phyloP scores from a whole-genome alignment of 2,888 invertebrate genomes.

The Andrena haemorrhoa region DNA sequence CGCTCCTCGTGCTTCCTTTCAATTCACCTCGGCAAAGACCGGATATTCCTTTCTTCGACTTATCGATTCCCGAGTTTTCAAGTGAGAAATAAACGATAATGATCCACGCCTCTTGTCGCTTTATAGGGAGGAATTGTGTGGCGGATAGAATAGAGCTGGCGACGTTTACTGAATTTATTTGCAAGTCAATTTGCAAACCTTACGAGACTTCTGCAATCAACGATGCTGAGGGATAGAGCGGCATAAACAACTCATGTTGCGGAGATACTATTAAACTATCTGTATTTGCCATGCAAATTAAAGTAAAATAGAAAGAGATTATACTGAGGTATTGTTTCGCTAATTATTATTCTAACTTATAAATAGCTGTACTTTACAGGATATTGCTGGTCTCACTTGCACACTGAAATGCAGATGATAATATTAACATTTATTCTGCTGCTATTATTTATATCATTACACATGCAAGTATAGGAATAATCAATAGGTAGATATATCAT shows the following conservation, averaged over 20 bases:
- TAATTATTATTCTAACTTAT: too few relatives aligned
- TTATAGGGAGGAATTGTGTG: slow-evolving; percentile 34
- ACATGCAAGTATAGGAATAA: too few relatives aligned
- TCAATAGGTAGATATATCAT: too few relatives aligned
- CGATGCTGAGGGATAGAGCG: background rate
- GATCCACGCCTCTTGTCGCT: slow-evolving; percentile 28
- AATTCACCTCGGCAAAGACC: slow-evolving; percentile 50
- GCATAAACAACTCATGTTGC: background rate
- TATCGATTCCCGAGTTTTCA: slow-evolving; percentile 43
- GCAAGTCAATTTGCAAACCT: slow-evolving; percentile 48
- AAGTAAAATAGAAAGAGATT: background rate
- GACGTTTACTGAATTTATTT: slow-evolving; percentile 41
- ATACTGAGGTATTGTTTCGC: too few relatives aligned
- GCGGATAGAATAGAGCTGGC: background rate
- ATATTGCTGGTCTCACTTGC: too few relatives aligned
- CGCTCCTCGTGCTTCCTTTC: slow-evolving; percentile 44
- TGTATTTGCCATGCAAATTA: slow-evolving; percentile 4
- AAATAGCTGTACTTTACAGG: too few relatives aligned
- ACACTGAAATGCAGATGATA: too few relatives aligned
- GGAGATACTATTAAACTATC: background rate
- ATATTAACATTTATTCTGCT: too few relatives aligned
- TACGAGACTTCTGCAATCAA: background rate
- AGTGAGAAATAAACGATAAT: slow-evolving; percentile 45
- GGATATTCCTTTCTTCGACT: slow-evolving; percentile 61
- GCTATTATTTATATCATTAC: too few relatives aligned